Conservation (phyloP, 1,140 invertebrate species). For the Cheumatopsyche charites region DNA sequence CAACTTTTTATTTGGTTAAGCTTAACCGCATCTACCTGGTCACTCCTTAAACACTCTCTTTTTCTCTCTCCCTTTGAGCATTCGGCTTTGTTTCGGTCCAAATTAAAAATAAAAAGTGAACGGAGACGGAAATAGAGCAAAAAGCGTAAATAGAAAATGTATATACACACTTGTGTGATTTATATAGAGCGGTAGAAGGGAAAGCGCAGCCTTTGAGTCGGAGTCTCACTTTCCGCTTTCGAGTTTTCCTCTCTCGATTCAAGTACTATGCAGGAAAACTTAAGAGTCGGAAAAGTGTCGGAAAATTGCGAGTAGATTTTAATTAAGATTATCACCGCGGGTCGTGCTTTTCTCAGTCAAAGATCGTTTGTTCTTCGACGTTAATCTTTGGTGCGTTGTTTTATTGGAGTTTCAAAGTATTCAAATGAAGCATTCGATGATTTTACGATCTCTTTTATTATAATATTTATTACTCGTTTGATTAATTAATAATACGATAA, state of each 20-base stretch:
- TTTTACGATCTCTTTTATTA: too few relatives aligned
- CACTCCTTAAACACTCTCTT: slow-evolving; percentile 35
- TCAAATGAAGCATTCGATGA: too few relatives aligned
- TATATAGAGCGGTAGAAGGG: not conserved
- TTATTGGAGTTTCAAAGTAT: not conserved
- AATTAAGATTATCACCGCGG: slow-evolving; percentile 32
- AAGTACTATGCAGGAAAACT: slow-evolving; percentile 20
- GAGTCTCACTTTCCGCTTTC: not conserved
- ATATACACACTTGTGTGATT: too few relatives aligned
- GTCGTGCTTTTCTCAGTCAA: slow-evolving; percentile 2
- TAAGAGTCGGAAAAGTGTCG: slow-evolving; percentile 23
- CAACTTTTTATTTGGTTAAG: slow-evolving; percentile 49
- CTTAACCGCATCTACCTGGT: slow-evolving; percentile 34
- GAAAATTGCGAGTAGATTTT: slow-evolving; percentile 32
- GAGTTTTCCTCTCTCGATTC: slow-evolving; percentile 12
- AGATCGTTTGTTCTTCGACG: not conserved
- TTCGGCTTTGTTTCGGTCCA: slow-evolving; percentile 10
- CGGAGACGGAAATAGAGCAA: not conserved
- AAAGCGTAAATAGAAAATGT: slow-evolving; percentile 7
- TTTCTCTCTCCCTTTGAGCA: slow-evolving; percentile 21
- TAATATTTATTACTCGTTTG: too few relatives aligned
- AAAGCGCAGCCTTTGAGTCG: not conserved
- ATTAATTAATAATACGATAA: too few relatives aligned
- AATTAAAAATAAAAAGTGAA: slow-evolving; percentile 18
- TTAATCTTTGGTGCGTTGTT: slow-evolving; percentile 1